These are phyloP conservation scores for Oryzias melastigma DNA, from an alignment of 2,113 vertebrate genomes.

Conservation along the genomic window DNA sequence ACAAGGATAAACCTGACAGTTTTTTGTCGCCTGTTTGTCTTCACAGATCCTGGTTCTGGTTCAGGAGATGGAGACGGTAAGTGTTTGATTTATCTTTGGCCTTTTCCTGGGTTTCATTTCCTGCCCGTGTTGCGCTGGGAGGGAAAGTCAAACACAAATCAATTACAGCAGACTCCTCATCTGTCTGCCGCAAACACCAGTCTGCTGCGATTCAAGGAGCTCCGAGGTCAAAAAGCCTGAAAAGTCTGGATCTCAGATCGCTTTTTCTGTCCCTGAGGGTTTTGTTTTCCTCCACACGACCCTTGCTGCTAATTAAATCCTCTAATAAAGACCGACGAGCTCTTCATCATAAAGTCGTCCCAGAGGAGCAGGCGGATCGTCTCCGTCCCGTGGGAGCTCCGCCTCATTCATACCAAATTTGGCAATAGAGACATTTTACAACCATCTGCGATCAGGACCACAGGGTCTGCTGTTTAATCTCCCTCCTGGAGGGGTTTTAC, in stretches of 20 bases:
- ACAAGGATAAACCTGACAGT: slow-evolving; percentile 4
- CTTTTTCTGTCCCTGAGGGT: too few relatives aligned
- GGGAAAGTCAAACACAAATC: slow-evolving; percentile 38
- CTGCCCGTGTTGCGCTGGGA: slow-evolving; percentile 6
- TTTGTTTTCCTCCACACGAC: not conserved
- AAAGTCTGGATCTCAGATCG: too few relatives aligned
- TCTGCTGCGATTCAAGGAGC: not conserved
- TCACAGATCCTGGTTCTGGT: slow-evolving; percentile 69
- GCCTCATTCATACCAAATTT: slow-evolving; percentile 25
- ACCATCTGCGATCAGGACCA: slow-evolving; percentile 31
- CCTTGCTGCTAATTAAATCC: slow-evolving; percentile 9
- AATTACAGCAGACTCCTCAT: slow-evolving; percentile 16
- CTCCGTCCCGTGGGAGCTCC: slow-evolving; percentile 10
- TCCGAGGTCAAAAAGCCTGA: not conserved
- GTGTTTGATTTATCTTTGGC: slow-evolving; percentile 16
- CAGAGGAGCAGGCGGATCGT: not conserved
- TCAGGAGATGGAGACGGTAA: slow-evolving; percentile 71
- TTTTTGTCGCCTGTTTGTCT: slow-evolving; percentile 26
- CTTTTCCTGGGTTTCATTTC: slow-evolving; percentile 36
- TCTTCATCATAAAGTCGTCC: slow-evolving; percentile 7
- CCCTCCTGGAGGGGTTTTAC: slow-evolving; percentile 32
- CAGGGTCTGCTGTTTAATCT: slow-evolving; percentile 31
- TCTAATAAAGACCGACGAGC: slow-evolving; percentile 2
- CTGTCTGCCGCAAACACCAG: slow-evolving; percentile 10
- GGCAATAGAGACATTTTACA: slow-evolving; percentile 42